Evolutionary conservation across 2,113 vertebrate genomes (phyloP).

Genomic region (Crotalus viridis): DNA sequence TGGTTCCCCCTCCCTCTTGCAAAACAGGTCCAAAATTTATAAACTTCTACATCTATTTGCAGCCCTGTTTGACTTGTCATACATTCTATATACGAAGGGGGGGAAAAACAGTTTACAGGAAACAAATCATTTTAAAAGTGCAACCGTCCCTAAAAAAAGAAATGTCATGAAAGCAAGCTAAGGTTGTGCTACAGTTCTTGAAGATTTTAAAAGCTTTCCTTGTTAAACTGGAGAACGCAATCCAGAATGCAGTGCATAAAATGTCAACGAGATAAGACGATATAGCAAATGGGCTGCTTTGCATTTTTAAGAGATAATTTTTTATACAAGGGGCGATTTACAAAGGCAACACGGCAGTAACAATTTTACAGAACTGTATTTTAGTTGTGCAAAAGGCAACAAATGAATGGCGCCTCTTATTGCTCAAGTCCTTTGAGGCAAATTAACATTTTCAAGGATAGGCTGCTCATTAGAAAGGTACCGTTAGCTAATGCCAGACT

Average conservation of each 20-base stretch:
- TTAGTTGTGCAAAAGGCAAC: background rate
- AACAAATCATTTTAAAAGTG: constrained; percentile 5
- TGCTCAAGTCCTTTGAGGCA: background rate
- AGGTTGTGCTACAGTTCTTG: constrained; percentile 2
- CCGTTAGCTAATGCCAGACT: background rate
- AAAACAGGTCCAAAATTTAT: background rate
- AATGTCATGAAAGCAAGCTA: constrained; percentile 18
- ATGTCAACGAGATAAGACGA: constrained; percentile 33
- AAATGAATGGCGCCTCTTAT: background rate
- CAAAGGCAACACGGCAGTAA: constrained; percentile 24
- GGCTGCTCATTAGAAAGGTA: background rate
- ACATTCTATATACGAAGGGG: background rate
- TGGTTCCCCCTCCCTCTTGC: background rate
- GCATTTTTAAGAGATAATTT: constrained; percentile 35
- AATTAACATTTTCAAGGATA: background rate
- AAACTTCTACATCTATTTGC: background rate
- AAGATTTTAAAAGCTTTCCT: constrained; percentile 15
- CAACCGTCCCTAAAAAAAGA: background rate
- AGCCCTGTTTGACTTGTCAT: background rate
- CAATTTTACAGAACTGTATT: background rate
- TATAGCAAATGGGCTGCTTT: constrained; percentile 41
- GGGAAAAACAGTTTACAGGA: background rate
- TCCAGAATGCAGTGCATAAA: constrained; percentile 31
- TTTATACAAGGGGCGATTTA: constrained; percentile 29
- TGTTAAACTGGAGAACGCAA: constrained; percentile 55